These are phyloP conservation scores for Parnassius apollo DNA, from an alignment of 2,888 invertebrate genomes.

Conservation along the genomic window DNA sequence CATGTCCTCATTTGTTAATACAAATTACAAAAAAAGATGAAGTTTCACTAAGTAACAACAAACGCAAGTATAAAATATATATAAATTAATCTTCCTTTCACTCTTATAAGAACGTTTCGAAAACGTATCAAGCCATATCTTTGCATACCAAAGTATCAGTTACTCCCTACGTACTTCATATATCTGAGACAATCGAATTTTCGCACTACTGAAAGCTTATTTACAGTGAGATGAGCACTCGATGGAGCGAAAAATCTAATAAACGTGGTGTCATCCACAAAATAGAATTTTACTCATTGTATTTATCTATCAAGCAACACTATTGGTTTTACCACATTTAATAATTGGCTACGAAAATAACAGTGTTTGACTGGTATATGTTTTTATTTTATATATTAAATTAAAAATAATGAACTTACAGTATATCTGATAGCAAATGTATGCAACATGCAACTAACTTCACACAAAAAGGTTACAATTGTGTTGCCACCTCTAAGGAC, in stretches of 20 bases:
- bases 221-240: slow-evolving; percentile 49
- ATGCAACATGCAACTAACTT: too few species aligned
- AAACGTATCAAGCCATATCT: background rate
- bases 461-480: too few species aligned
- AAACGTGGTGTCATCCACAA: slow-evolving; percentile 41
- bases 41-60: too few species aligned
- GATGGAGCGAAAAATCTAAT: slow-evolving; percentile 49
- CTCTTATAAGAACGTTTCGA: too few species aligned
- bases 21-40: too few species aligned
- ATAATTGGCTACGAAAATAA: background rate
- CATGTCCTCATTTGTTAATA: too few species aligned
- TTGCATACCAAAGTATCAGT: slow-evolving; percentile 2
- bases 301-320: slow-evolving; percentile 32
- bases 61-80: too few species aligned
- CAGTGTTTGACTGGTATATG: background rate
- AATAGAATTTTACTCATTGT: slow-evolving; percentile 43
- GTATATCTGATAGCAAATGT: too few species aligned
- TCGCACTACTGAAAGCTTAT: slow-evolving; percentile 43
- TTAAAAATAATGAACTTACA: too few species aligned
- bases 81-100: too few species aligned
- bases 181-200: slow-evolving; percentile 45
- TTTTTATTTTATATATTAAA: too few species aligned
- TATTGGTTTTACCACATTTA: slow-evolving; percentile 1
- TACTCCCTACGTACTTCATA: slow-evolving; percentile 9
- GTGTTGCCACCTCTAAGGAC: too few species aligned